These are phyloP conservation scores for Aspidiotus destructor DNA, from an alignment of 2,888 invertebrate genomes.

Conservation along the genomic window DNA sequence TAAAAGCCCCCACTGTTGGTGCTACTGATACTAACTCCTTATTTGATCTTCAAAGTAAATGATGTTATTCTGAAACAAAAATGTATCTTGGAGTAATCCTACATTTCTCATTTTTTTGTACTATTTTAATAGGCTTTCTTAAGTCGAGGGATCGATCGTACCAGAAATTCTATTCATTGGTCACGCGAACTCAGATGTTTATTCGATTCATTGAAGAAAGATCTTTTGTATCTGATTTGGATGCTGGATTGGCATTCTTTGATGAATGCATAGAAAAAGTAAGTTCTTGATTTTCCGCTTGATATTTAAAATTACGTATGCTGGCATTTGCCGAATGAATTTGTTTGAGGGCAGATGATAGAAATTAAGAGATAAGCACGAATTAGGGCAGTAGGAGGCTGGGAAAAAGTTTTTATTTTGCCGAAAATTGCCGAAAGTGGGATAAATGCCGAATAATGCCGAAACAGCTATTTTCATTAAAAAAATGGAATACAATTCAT, in stretches of 20 bases:
- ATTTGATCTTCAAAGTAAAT: constrained; percentile 71
- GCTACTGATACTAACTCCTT: constrained; percentile 91
- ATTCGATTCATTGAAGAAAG: constrained; percentile 97
- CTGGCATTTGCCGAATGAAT: too few relatives aligned
- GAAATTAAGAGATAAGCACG: too few relatives aligned
- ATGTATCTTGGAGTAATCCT: not conserved
- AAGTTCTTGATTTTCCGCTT: not conserved
- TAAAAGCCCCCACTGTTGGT: constrained; percentile 82
- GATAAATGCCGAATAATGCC: too few relatives aligned
- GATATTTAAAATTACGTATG: too few relatives aligned
- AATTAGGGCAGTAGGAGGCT: too few relatives aligned
- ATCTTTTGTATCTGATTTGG: constrained; percentile 96
- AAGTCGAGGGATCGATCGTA: constrained; percentile 80
- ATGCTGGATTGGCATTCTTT: constrained; percentile 89
- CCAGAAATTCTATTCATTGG: constrained; percentile 75
- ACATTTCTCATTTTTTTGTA: constrained; percentile 4
- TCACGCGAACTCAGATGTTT: constrained; percentile 94
- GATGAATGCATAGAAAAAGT: constrained; percentile 91
- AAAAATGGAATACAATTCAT: too few relatives aligned
- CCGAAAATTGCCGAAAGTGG: too few relatives aligned
- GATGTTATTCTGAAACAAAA: not conserved
- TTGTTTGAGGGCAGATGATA: too few relatives aligned
- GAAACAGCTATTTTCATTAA: too few relatives aligned
- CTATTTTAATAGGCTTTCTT: constrained; percentile 53
- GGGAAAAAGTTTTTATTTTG: too few relatives aligned